Percentiles rank a stretch among this genome's conserved stretches.
These are phyloP conservation scores for Astreopora myriophthalma DNA, from an alignment of 64 coral and sea anemone species.

Conservation along the genomic window DNA sequence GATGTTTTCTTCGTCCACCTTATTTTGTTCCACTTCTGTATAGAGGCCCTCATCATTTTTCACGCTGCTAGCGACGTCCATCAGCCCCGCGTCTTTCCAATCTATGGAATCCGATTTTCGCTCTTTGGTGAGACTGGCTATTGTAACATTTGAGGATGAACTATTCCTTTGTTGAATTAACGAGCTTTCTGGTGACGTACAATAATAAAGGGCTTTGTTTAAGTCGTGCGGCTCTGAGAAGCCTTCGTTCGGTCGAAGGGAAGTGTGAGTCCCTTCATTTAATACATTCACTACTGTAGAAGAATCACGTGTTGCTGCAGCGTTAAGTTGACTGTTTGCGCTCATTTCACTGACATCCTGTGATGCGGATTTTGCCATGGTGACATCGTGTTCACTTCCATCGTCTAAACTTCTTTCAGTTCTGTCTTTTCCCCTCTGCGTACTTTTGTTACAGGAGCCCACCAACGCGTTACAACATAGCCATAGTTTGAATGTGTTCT, in stretches of 20 bases:
- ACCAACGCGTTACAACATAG: not conserved
- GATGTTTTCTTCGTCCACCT: not conserved
- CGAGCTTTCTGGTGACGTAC: too few species aligned
- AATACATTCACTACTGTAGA: not conserved
- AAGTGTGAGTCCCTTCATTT: not conserved
- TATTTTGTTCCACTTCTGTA: not conserved
- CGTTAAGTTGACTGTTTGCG: not conserved
- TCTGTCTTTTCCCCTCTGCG: not conserved
- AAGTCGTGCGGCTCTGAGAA: not conserved
- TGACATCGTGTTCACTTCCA: not conserved
- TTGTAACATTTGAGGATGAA: not conserved
- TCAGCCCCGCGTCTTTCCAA: not conserved
- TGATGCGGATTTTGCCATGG: not conserved
- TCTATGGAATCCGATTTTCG: not conserved
- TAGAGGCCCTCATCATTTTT: not conserved
- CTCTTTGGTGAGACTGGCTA: not conserved
- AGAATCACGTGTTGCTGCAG: not conserved
- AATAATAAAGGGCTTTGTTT: too few species aligned
- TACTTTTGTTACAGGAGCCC: not conserved
- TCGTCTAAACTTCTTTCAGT: not conserved
- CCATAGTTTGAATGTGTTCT: conserved; percentile 14
- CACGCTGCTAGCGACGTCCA: not conserved
- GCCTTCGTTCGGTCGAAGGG: not conserved
- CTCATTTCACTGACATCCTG: not conserved
- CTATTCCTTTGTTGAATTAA: not conserved